These are phyloP conservation scores for Argyra leucocephala DNA, from an alignment of 2,888 invertebrate species.

Conservation along the genomic window DNA sequence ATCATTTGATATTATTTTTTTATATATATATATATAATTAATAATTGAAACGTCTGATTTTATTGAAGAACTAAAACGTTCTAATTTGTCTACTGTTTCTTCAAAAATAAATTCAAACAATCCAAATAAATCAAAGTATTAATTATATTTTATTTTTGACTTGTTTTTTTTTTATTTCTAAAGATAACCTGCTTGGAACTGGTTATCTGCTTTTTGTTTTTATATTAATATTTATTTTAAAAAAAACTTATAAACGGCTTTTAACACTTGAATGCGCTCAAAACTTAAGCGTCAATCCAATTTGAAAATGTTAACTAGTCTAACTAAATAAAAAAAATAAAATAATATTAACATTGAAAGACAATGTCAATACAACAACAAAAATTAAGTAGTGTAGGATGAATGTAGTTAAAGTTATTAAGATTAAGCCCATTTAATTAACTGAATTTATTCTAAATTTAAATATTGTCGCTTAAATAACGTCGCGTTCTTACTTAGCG, in stretches of 20 bases:
- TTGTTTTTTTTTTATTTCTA: not conserved
- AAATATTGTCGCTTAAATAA: not conserved
- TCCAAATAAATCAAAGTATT: not conserved
- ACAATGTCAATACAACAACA: not conserved
- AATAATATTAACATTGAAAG: not conserved
- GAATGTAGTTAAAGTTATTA: not conserved
- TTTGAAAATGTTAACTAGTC: not conserved
- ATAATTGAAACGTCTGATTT: not conserved
- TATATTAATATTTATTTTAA: not conserved
- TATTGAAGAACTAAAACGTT: not conserved
- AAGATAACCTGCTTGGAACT: conserved; percentile 6
- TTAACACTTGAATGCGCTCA: not conserved
- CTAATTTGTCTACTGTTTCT: not conserved
- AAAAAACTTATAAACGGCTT: not conserved
- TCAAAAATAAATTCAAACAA: not conserved
- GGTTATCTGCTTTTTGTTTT: not conserved
- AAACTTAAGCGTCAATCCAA: not conserved
- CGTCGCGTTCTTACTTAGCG: not conserved
- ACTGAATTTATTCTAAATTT: not conserved
- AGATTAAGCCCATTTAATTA: not conserved
- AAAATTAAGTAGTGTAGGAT: not conserved
- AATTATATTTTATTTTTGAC: not conserved
- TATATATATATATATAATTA: too few relatives aligned
- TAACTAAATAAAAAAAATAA: not conserved
- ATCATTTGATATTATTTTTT: too few relatives aligned